These are phyloP conservation scores for Entosphenus tridentatus DNA, from an alignment of 2,113 vertebrate genomes.

Conservation along the genomic window DNA sequence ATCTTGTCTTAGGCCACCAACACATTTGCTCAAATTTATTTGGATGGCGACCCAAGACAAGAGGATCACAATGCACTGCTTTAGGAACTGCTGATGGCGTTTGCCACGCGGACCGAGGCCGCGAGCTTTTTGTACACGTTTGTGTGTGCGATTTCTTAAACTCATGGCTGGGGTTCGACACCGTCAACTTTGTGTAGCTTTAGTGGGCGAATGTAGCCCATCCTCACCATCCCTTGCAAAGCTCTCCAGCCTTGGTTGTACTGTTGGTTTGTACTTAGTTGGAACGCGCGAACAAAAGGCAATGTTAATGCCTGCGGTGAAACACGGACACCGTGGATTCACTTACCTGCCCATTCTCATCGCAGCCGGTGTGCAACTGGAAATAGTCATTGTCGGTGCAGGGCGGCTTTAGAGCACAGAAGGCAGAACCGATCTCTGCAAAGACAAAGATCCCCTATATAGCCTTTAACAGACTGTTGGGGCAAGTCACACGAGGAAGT, in stretches of 20 bases:
- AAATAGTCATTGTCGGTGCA: slow-evolving; percentile 70
- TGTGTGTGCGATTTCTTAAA: background rate
- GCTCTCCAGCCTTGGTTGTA: background rate
- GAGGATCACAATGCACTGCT: too few relatives aligned
- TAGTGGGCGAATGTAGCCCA: background rate
- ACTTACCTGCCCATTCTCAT: slow-evolving; percentile 41
- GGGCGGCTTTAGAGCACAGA: slow-evolving; percentile 37
- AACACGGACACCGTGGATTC: background rate
- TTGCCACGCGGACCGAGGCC: too few relatives aligned
- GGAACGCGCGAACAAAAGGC: background rate
- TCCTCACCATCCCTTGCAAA: background rate
- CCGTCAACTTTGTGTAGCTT: background rate
- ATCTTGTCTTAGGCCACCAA: too few relatives aligned
- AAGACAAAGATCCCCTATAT: slow-evolving; percentile 10
- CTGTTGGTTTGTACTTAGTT: background rate
- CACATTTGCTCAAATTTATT: too few relatives aligned
- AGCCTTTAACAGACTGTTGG: background rate
- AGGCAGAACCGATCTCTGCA: slow-evolving; percentile 35
- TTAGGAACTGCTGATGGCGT: too few relatives aligned
- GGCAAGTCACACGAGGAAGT: background rate
- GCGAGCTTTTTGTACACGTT: too few relatives aligned
- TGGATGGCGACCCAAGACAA: too few relatives aligned
- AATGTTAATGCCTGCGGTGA: background rate
- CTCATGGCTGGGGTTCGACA: background rate
- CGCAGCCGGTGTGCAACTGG: slow-evolving; percentile 64